Conservation (phyloP, 2,113 vertebrate genomes). For the Zosterops hypoxanthus region DNA sequence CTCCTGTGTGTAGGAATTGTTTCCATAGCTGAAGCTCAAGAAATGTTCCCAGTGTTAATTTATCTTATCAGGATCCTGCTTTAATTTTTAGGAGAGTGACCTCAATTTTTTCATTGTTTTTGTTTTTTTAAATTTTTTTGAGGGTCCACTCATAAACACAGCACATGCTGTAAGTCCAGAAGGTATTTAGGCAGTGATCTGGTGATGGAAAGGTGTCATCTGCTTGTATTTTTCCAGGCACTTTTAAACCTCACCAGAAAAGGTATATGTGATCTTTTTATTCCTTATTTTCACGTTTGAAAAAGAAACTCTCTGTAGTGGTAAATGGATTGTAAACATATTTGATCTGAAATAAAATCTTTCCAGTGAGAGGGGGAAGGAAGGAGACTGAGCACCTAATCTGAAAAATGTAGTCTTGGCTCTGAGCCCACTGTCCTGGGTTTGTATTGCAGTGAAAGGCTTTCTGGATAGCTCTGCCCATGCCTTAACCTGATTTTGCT, state of each 20-base stretch:
- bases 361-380: not conserved
- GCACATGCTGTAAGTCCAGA: not conserved
- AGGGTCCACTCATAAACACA: not conserved
- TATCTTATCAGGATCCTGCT: not conserved
- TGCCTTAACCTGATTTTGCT: not conserved
- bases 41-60: not conserved
- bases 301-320: not conserved
- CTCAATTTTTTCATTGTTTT: not conserved
- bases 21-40: not conserved
- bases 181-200: not conserved
- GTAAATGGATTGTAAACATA: not conserved
- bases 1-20: not conserved
- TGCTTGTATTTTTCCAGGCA: not conserved
- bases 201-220: not conserved
- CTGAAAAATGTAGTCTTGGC: not conserved
- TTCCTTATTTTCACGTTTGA: not conserved
- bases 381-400: not conserved
- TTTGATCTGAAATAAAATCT: conserved; percentile 15
- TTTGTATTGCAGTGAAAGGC: not conserved
- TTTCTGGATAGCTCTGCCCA: not conserved
- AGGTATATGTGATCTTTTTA: not conserved
- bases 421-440: not conserved
- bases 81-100: not conserved
- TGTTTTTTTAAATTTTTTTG: not conserved
- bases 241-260: not conserved